Percentiles rank a stretch among this genome's conserved stretches.
Evolutionary conservation across 2,797 vertebrate genomes (phyloP).

Genomic region (Chelon labrosus): DNA sequence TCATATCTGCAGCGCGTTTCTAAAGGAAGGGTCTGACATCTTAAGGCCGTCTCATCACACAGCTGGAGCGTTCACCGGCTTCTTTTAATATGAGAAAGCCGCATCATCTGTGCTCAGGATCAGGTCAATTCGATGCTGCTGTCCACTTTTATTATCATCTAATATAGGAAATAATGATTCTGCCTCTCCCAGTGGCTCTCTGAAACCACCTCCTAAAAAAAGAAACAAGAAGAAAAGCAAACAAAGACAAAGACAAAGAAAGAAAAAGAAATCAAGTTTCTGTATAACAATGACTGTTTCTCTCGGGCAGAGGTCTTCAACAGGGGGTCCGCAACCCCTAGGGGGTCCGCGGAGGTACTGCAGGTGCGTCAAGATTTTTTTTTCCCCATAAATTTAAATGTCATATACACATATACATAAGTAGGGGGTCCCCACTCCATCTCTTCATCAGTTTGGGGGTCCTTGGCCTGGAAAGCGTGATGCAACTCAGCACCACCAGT

Average conservation of each 20-base stretch:
- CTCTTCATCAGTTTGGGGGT: too few species aligned
- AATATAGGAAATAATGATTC: slow-evolving; percentile 34
- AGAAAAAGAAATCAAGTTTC: slow-evolving; percentile 2
- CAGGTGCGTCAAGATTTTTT: too few species aligned
- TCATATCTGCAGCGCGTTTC: background rate
- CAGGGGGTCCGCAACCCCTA: too few species aligned
- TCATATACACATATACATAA: too few species aligned
- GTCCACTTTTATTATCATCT: slow-evolving; percentile 43
- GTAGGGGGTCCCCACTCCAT: too few species aligned
- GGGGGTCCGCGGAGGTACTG: too few species aligned
- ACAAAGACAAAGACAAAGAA: background rate
- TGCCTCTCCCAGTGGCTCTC: slow-evolving; percentile 12
- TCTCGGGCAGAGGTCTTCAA: background rate
- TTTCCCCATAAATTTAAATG: too few species aligned
- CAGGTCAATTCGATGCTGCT: slow-evolving; percentile 40
- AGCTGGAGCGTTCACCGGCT: slow-evolving; percentile 7
- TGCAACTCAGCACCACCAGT: too few species aligned
- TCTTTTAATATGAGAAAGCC: slow-evolving; percentile 13
- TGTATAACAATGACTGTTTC: slow-evolving; percentile 17
- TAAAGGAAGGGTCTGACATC: background rate
- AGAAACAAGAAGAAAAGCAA: too few species aligned
- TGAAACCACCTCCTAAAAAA: slow-evolving; percentile 27
- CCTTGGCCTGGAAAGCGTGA: too few species aligned
- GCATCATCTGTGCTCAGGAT: slow-evolving; percentile 37
- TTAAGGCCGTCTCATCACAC: background rate